Evolutionary conservation across 2,113 vertebrate species (phyloP), one percentile per base, ranked within the genome.

Genomic region (Heteronetta atricapilla): DNA sequence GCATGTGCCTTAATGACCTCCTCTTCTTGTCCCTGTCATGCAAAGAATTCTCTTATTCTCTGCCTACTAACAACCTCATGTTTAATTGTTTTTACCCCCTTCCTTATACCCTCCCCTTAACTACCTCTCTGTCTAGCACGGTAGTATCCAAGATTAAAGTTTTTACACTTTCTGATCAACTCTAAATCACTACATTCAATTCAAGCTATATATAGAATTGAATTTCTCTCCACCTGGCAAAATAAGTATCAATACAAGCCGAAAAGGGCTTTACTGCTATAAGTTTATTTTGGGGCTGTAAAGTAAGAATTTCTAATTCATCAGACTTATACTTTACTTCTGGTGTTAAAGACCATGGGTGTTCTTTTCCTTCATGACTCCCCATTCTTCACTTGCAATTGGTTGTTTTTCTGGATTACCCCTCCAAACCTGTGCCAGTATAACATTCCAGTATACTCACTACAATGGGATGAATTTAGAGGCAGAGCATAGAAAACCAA

Each of bases 1-100:
- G 40, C 88, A 64, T 50, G 42, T 81, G 87, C 66, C 33, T 93
- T 91, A 88, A 86, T 93, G 86, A 81, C 60, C 86, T 95, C 87
- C 38, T 77, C 75, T 80, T 95, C 89, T 94, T 82, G 29, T 75
- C 80, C 18, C 89, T 83, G 83, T 83, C 92, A 92, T 38, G 53
- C 20, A 63, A 78, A 72, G 56, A 86, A 42, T n/a, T 86, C 79
- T 94, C 75, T 85, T 50, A 76, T 76, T 92, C 74, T 81, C 88
- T 93, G 86, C 76, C 86, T 91, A 82, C 93, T 72, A 77, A 81
- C 68, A 95, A 20, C 31, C 26, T 78, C 73, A 33, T 2, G 19
- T 83, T 86, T 90, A 91, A 91, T 93, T 68, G 68, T 42, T 91
- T 78, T 90, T 82, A 20, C 48, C 78, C 12, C 6, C 48, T 79